Base-by-base conservation (phyloP, 2,797 vertebrate genomes). In the Nyctalus aviator region DNA sequence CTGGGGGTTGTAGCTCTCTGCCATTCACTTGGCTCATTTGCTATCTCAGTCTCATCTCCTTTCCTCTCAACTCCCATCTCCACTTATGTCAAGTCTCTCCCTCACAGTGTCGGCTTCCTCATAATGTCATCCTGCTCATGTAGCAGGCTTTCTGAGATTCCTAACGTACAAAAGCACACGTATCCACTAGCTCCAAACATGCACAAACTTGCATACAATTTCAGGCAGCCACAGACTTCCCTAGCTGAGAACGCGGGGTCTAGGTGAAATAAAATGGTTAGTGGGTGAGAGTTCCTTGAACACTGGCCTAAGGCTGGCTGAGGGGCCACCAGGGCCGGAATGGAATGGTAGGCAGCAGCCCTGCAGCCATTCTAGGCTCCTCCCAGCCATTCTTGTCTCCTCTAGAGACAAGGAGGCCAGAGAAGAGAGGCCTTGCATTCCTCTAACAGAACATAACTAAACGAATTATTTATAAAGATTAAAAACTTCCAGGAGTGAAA, bases 381-480 rank as follows among this genome's bases (percentile, higher is more conserved):
- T 53, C 53, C 53, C 48, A 23, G 15, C 69, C 37, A 41, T 41
- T 41, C 37, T 41, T 41, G 37, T 41, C 37, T 46, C 72, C 59
- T 30, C 50, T 87, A 50, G 15, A 87, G 27, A 21, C 50, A 69
- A 69, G 12, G 41, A 87, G 15, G 44, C 15, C 41, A 69, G 44
- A 71, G 11, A 3, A 59, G 11, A 81, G 25, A 87, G 20, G n/a
- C 7, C 27, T 44, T 75, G 41, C 21, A 50, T 72, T 32, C 21
- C 6, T 87, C 35, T 50, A 48, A 84, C 3, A 55, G 8, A 57
- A 78, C n/a, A 90, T 50, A 95, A 55, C 14, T 27, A 21, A 83
- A 48, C 53, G 8, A 55, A 41, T 37, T 44, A 91, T 84, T 91
- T 78, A 73, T 84, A 64, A 95, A 64, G 68, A 72, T 77, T n/a